phyloP scores from a whole-genome alignment of 1,140 invertebrate species.

The Asobara japonica region DNA sequence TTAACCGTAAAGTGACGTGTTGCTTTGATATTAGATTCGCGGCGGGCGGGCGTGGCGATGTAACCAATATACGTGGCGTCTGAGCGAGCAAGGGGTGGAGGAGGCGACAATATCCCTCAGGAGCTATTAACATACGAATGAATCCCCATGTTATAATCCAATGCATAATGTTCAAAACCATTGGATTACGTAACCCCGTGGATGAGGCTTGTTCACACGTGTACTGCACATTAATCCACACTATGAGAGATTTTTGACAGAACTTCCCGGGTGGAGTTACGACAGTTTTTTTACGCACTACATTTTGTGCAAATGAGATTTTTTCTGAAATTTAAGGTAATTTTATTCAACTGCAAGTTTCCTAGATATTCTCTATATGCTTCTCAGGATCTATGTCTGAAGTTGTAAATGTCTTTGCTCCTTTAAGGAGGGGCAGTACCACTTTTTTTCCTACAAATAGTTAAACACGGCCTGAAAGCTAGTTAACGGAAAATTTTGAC shows the following conservation, averaged over 20 bases:
- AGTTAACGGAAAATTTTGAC: no score
- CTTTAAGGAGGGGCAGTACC: no score
- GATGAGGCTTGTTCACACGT: slow-evolving; percentile 12
- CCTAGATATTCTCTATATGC: no score
- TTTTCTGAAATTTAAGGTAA: no score
- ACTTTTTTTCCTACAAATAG: no score
- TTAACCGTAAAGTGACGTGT: slow-evolving; percentile 23
- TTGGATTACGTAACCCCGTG: background rate
- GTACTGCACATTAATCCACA: slow-evolving; percentile 12
- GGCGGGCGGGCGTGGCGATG: slow-evolving; percentile 24
- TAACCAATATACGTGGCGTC: slow-evolving; percentile 15
- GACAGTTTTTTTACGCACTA: no score
- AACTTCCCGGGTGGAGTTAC: no score
- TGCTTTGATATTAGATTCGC: slow-evolving; percentile 35
- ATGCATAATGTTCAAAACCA: background rate
- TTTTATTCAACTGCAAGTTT: no score
- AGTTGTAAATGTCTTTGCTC: no score
- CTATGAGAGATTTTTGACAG: background rate
- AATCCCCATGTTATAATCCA: background rate
- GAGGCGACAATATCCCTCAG: slow-evolving; percentile 21
- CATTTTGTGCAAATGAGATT: no score
- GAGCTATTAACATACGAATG: slow-evolving; percentile 33
- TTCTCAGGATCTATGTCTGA: no score
- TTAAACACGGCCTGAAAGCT: no score
- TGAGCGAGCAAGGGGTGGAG: background rate